Evolutionary conservation across 2,113 vertebrate species (phyloP).

Genomic region (Pedionomus torquatus): DNA sequence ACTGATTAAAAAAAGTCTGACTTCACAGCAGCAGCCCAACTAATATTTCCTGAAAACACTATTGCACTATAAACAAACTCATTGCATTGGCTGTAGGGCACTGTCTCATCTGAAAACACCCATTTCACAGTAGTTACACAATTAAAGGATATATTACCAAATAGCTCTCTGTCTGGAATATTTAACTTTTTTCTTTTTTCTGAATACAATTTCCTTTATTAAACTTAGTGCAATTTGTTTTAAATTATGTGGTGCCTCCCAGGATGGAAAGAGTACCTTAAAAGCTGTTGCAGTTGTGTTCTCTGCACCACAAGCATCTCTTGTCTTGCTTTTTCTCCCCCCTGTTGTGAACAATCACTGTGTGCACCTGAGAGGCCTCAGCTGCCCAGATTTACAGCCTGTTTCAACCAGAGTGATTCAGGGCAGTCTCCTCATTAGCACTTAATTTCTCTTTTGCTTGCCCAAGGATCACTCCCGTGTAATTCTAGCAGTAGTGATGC

Average conservation of each 20-base stretch:
- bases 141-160: not conserved
- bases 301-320: not conserved
- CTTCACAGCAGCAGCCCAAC: not conserved
- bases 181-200: not conserved
- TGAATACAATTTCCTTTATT: not conserved
- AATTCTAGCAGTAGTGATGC: not conserved
- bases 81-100: not conserved
- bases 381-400: not conserved
- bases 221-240: not conserved
- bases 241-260: not conserved
- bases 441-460: not conserved
- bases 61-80: not conserved
- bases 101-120: not conserved
- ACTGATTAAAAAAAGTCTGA: not conserved
- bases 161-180: not conserved
- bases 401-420: not conserved
- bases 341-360: accelerated
- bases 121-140: not conserved
- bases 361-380: not conserved
- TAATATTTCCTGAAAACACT: not conserved
- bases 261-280: not conserved
- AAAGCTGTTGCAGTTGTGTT: not conserved
- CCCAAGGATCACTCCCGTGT: not conserved
- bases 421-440: not conserved
- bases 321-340: not conserved